Evolutionary conservation across 2,797 vertebrate genomes (phyloP), one percentile per base, ranked within the genome.

Genomic region (Lepilemur ruficaudatus): DNA sequence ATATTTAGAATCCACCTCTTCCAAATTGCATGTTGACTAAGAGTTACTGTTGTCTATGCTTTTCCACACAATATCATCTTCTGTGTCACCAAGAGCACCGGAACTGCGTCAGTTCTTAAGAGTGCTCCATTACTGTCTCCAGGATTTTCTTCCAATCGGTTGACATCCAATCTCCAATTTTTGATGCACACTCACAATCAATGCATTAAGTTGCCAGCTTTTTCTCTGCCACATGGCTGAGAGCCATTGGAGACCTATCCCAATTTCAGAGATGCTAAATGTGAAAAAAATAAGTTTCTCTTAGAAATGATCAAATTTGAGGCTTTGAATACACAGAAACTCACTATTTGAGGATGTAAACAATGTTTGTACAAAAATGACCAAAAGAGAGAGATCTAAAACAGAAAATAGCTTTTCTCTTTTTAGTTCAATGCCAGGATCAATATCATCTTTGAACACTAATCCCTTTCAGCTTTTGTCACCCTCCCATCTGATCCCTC

Each of bases 391-490:
- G 57, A 72, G 22, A 83, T 55, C 52, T 22, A 35, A 9, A 61
- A 81, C 11, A 80, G 55, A 84, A 91, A 79, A 32, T 8, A 25
- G 10, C 23, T 65, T 73, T 55, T 92, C 20, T 80, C 55, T 57
- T 50, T 83, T 69, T 12, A 38, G 28, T 76, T 85, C 43, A 61
- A 52, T 7, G 7, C 83, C 35, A 92, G 23, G n/a, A 85, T 79
- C 63, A 43, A 0, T 25, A 70, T 38, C 30, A 57, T 65, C 18
- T 2, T 13, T 22, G 48, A 87, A 52, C 22, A 32, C 41, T 61
- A 73, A 72, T 81, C 91, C 91, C 96, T 65, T 87, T 94, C 73
- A 67, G 63, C 63, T 70, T 67, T 17, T 72, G 73, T 75, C 82
- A 25, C 17, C 22, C 28, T 73, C 15, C 65, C 46, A 12, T 55